Evolutionary conservation across 2,888 invertebrate genomes (phyloP), one percentile per base, ranked within the genome.

Genomic region (Chrysotoxum bicinctum): DNA sequence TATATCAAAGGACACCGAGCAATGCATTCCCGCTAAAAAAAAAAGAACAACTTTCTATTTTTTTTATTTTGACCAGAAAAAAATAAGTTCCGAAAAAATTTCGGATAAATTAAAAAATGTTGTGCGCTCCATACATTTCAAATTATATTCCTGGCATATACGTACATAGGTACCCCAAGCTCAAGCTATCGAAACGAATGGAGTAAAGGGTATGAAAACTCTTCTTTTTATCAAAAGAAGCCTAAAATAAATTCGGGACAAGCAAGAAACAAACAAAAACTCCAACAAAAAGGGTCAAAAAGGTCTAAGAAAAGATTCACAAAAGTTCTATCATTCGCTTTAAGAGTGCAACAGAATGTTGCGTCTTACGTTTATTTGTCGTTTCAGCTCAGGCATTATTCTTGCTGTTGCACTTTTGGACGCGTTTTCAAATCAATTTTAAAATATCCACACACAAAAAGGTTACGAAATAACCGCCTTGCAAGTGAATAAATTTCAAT

Each of bases 401-500:
- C 66, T 32, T 19, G 26, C 50, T 52, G 64, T 19, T 75, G 75
- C 80, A 84, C 75, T 84, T 80, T 72, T 50, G 43, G 54, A 68
- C 54, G 80, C 70, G 45, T 64, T 83, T 70, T 48, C 19, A 43
- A 79, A 64, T 58, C 75, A 80, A 72, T 79, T 74, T 58, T 43
- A 50, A 60, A 75, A 35, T 12, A 56, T 30, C 26, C 43, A 62
- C 37, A 56, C n/a, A 26, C 19, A 79, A 73, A 73, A 56, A 50
- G 16, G 45, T n/a, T 48, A 56, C 48, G 60, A 52, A 78, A 62
- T 73, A 70, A 48, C 40, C 70, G 50, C 54, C 40, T 60, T 76
- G 75, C 48, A 72, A 84, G 75, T 84, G 84, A 80, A 84, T 84
- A 84, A 84, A 84, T 84, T 80, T 80, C 37, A 72, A 76, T 84